Evolutionary conservation across 1,140 invertebrate species (phyloP).

Genomic region (Amyelois transitella): DNA sequence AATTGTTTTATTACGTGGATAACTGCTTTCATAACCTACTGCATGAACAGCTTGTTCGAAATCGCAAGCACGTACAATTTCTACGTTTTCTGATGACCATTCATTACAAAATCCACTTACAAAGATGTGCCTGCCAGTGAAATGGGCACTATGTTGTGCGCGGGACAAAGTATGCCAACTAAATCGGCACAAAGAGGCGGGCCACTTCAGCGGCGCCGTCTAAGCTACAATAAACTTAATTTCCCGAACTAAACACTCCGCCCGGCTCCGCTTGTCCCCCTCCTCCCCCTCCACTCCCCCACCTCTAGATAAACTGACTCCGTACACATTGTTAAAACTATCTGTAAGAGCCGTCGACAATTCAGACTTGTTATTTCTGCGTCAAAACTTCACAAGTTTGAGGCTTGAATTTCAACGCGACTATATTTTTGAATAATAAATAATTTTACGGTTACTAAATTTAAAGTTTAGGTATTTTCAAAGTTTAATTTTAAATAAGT

Average conservation of each 20-base stretch:
- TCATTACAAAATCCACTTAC: too few species aligned
- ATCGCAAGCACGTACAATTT: too few species aligned
- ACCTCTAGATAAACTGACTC: not conserved
- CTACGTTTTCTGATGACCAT: too few species aligned
- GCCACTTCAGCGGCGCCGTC: constrained; percentile 9
- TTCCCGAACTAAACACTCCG: constrained; percentile 39
- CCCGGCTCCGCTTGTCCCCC: not conserved
- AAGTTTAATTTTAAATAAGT: not conserved
- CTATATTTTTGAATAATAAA: not conserved
- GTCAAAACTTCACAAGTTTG: not conserved
- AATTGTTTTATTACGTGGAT: too few species aligned
- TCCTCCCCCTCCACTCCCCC: not conserved
- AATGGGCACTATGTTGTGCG: not conserved
- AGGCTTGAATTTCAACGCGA: not conserved
- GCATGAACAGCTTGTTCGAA: too few species aligned
- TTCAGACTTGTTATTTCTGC: not conserved
- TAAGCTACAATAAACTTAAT: constrained; percentile 44
- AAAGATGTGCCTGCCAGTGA: too few species aligned
- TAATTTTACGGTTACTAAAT: not conserved
- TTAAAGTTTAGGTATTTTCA: not conserved
- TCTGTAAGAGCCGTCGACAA: not conserved
- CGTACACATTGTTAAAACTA: not conserved
- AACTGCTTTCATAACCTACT: too few species aligned
- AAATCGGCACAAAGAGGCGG: not conserved
- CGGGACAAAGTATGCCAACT: not conserved